Evolutionary conservation across 2,113 vertebrate species (phyloP).

Genomic region (Burhinus oedicnemus): DNA sequence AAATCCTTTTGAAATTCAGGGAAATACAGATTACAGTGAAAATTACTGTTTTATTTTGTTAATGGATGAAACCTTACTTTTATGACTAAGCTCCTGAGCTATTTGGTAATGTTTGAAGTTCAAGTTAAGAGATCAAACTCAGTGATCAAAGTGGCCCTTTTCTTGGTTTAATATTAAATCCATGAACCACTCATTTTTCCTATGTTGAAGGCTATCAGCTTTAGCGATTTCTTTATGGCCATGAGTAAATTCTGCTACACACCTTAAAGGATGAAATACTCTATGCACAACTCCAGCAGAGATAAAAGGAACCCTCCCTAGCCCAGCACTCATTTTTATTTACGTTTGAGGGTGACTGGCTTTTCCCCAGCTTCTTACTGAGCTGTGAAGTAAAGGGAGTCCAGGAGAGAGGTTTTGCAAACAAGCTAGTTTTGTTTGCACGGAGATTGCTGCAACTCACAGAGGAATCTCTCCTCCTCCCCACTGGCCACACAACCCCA

Average conservation of each 20-base stretch:
- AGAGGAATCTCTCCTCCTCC: background rate
- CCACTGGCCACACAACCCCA: background rate
- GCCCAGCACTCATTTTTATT: constrained; percentile 23
- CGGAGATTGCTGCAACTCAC: background rate
- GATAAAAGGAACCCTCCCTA: constrained; percentile 13
- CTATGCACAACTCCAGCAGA: background rate
- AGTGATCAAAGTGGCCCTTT: constrained; percentile 51
- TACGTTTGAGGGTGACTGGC: constrained; percentile 16
- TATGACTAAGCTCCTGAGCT: background rate
- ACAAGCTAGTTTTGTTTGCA: background rate
- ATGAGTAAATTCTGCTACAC: background rate
- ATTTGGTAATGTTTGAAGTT: constrained; percentile 47
- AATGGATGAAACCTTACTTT: constrained; percentile 18
- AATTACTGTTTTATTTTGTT: constrained; percentile 29
- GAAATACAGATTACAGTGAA: constrained; percentile 14
- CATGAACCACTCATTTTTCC: background rate
- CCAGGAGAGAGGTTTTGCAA: constrained; percentile 6
- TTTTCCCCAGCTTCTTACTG: background rate
- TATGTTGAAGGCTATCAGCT: background rate
- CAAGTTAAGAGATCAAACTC: constrained; percentile 40
- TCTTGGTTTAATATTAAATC: constrained; percentile 54
- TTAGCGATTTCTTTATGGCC: constrained; percentile 9
- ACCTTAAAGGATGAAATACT: constrained; percentile 24
- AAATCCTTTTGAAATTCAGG: constrained; percentile 30
- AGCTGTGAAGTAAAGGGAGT: background rate